These are phyloP conservation scores for Apis florea DNA, from an alignment of 1,140 invertebrate species.

Conservation along the genomic window DNA sequence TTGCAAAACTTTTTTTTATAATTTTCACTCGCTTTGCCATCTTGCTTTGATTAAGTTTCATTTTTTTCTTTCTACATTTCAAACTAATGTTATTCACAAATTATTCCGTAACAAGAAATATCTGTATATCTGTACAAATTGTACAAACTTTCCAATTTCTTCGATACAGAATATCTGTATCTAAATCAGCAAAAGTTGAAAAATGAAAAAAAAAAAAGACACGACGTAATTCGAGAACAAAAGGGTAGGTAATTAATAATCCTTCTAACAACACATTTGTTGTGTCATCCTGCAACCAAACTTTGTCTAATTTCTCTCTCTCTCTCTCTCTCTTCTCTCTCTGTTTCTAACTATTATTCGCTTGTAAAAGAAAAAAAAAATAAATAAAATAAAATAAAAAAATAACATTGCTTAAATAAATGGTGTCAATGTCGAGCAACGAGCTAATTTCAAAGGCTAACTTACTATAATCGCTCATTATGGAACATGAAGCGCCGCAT, in stretches of 20 bases:
- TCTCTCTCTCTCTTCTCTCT: background rate
- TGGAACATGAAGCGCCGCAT: constrained; percentile 89
- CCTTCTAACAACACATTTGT: background rate
- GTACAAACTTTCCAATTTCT: no score
- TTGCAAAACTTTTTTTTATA: background rate
- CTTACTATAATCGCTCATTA: constrained; percentile 59
- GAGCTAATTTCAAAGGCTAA: constrained; percentile 45
- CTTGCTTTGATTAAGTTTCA: background rate
- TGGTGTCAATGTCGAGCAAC: constrained; percentile 68
- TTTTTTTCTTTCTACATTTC: background rate
- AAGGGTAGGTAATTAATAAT: constrained; percentile 2
- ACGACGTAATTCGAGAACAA: background rate
- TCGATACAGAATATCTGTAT: no score
- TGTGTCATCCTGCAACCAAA: background rate
- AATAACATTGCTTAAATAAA: constrained; percentile 6
- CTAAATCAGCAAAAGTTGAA: no score
- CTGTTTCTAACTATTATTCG: background rate
- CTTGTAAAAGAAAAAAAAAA: background rate
- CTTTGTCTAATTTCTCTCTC: background rate
- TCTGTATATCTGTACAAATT: no score
- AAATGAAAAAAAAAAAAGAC: no score
- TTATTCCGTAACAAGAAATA: background rate
- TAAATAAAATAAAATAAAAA: background rate
- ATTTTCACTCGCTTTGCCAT: background rate
- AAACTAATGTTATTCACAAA: background rate